Evolutionary conservation across 2,888 invertebrate species (phyloP), one percentile per base, ranked within the genome.

Genomic region (Mesodorylaimus sp.): DNA sequence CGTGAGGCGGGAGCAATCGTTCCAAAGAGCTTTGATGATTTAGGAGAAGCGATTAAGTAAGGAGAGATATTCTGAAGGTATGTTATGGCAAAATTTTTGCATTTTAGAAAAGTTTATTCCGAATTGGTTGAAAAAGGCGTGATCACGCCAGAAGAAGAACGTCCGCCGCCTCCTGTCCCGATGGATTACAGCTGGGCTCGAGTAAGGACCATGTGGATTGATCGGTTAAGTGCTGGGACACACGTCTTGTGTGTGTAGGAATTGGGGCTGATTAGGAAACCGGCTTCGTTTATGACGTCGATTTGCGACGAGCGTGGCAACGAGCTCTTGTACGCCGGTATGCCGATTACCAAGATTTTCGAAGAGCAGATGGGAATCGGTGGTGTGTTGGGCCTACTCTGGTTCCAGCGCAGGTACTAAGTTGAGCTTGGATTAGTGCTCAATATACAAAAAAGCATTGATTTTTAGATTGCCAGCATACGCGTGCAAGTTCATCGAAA

Each of bases 131-230:
- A 76, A 47, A 59, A 66, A 43, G 88, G 89, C 37, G 76, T 76
- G 48, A 83, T 99, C 59, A 78, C 83, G 7, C 87, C 87, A 0
- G 79, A 79, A 58, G 80, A 83, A 41, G 95, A 99, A 69, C 77
- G 84, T 47, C 88, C 93, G 10, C 97, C 97, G 32, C 97, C 97
- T 1, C 93, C 95, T 21, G 93, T 97, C n/a, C 95, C 95, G 7
- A 95, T 97, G 95, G 95, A 97, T 70, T 97, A 87, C 69, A 85
- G 82, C 55, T 97, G 95, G 95, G 95, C 95, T 0, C 77, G 86
- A 69, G 73, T 72, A 57, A 57, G 66, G n/a, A n/a, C n/a, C n/a
- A n/a, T n/a, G n/a, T n/a, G n/a, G n/a, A 19, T 48, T 39, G 21
- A 2, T 7, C 10, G 5, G 7, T 3, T 24, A 23, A 7, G 7